Evolutionary conservation across 2,113 vertebrate genomes (phyloP).

Genomic region (Echinops telfairi): DNA sequence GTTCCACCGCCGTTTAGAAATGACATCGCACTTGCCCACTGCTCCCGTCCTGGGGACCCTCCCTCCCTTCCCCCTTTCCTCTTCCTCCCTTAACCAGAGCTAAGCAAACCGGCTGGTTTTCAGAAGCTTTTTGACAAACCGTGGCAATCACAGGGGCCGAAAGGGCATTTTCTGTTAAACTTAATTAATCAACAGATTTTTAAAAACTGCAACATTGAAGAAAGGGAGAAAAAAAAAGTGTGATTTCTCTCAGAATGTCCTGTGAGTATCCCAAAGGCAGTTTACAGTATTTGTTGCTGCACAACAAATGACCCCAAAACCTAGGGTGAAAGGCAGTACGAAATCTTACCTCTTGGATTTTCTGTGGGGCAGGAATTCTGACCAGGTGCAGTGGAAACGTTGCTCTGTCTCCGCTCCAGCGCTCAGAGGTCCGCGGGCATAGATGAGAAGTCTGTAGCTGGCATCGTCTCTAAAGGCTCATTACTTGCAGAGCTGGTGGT

Average conservation of each 20-base stretch:
- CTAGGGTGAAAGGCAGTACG: not conserved
- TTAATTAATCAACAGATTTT: conserved; percentile 1
- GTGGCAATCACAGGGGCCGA: not conserved
- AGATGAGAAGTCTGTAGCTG: not conserved
- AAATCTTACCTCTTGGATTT: not conserved
- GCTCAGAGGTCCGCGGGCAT: not conserved
- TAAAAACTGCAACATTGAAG: not conserved
- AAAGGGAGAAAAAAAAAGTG: not conserved
- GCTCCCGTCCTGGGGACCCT: not conserved
- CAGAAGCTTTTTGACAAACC: not conserved
- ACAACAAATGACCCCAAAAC: not conserved
- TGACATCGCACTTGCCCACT: not conserved
- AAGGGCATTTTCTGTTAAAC: not conserved
- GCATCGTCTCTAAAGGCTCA: not conserved
- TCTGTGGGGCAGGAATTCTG: not conserved
- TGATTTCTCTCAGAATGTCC: not conserved
- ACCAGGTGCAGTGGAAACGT: not conserved
- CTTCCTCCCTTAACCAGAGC: not conserved
- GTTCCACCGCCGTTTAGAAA: not conserved
- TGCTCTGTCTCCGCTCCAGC: not conserved
- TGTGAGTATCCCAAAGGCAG: not conserved
- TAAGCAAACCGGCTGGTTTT: not conserved
- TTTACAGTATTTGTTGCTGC: not conserved
- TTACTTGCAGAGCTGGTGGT: not conserved
- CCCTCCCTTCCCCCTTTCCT: not conserved